Conservation (phyloP, 2,113 vertebrate genomes). For the Neotoma lepida region DNA sequence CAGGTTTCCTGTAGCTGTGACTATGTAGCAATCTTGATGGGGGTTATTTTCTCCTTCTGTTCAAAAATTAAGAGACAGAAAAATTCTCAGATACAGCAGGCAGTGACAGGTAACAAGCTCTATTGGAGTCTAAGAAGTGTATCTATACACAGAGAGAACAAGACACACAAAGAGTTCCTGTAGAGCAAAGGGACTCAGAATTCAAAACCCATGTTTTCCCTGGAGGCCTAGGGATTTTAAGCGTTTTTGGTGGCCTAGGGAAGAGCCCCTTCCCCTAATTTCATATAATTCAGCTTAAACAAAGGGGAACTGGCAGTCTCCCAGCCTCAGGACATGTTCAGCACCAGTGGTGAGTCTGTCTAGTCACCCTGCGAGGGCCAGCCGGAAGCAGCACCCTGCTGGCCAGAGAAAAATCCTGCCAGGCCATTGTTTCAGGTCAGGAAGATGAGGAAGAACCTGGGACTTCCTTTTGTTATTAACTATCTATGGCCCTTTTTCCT, state of each 20-base stretch:
- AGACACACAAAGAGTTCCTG: not conserved
- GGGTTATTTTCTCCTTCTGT: not conserved
- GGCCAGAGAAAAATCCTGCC: not conserved
- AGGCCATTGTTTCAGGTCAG: not conserved
- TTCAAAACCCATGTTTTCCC: not conserved
- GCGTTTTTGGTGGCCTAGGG: not conserved
- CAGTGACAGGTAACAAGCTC: not conserved
- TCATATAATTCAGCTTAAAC: not conserved
- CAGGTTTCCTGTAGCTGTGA: not conserved
- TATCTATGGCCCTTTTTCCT: not conserved
- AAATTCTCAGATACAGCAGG: not conserved
- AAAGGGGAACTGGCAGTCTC: not conserved
- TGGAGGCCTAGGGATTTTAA: not conserved
- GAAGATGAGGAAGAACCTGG: not conserved
- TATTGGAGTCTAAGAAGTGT: not conserved
- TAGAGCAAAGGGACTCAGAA: not conserved
- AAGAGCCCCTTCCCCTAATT: not conserved
- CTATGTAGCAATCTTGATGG: no score
- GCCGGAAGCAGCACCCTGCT: no score
- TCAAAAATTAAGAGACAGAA: not conserved
- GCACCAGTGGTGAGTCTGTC: not conserved
- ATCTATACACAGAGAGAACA: not conserved
- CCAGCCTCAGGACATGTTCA: not conserved
- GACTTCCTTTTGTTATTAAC: not conserved
- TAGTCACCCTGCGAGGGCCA: not conserved